Conservation (phyloP, 2,888 invertebrate genomes). For the Drosophila acutilabella region DNA sequence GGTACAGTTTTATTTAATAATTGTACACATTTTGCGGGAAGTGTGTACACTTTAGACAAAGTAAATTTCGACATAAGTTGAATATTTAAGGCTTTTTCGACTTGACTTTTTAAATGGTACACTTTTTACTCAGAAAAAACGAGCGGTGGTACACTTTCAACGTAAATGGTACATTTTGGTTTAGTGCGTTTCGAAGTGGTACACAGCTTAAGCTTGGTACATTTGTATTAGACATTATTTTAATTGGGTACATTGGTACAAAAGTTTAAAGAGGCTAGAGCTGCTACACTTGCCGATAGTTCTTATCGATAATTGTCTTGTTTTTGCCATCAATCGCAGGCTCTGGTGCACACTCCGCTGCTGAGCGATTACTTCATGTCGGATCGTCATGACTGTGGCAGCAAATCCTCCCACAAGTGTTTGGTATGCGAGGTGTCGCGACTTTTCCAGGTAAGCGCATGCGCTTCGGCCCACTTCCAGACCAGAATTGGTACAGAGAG, state of each 20-base stretch:
- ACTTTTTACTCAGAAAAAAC: not conserved
- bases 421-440: constrained; percentile 98
- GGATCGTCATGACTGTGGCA: constrained; percentile 93
- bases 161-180: too few relatives aligned
- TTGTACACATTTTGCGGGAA: not conserved
- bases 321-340: constrained; percentile 85
- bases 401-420: constrained; percentile 90
- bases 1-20: not conserved
- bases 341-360: constrained; percentile 97
- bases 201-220: not conserved
- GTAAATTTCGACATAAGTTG: not conserved
- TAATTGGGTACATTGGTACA: not conserved
- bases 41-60: not conserved
- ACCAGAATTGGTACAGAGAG: not conserved
- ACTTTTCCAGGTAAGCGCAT: constrained; percentile 92
- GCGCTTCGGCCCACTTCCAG: constrained; percentile 6
- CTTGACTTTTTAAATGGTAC: too few relatives aligned
- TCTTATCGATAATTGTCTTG: constrained; percentile 1
- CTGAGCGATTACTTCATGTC: constrained; percentile 97
- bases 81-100: not conserved
- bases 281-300: not conserved
- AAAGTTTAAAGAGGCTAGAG: not conserved
- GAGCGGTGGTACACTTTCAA: too few relatives aligned
- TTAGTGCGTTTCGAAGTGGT: too few relatives aligned
- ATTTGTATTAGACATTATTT: not conserved